Conservation (phyloP, 1,140 invertebrate species). For the Myzus persicae region DNA sequence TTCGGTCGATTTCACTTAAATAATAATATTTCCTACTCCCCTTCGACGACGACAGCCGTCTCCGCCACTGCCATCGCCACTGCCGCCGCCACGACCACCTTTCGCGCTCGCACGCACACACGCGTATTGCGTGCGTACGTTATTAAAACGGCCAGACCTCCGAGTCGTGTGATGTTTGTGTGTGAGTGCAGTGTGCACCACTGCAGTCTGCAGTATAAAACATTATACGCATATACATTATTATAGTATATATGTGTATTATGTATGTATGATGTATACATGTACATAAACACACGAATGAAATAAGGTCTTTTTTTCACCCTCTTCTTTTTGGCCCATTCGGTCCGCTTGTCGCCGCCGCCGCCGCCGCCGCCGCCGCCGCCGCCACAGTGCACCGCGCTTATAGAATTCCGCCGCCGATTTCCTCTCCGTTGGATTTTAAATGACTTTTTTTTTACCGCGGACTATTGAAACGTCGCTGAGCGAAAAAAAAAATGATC, state of each 20-base stretch:
- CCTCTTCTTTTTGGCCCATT: background rate
- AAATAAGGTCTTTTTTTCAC: constrained; percentile 26
- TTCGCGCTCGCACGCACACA: constrained; percentile 44
- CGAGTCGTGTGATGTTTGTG: constrained; percentile 24
- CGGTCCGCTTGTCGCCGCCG: background rate
- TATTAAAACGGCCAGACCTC: constrained; percentile 26
- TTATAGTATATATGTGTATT: background rate
- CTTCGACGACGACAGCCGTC: background rate
- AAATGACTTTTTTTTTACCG: constrained; percentile 55
- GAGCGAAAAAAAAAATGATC: constrained; percentile 50
- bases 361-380: background rate
- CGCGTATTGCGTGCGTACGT: constrained; percentile 34
- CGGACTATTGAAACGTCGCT: constrained; percentile 42
- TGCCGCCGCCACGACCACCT: background rate
- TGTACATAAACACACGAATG: constrained; percentile 29
- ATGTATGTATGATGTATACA: background rate
- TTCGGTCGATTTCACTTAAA: constrained; percentile 58
- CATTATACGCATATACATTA: background rate
- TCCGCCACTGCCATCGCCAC: background rate
- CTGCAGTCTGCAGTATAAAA: background rate
- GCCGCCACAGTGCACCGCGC: background rate
- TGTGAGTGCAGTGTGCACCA: background rate
- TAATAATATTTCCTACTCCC: constrained; percentile 54
- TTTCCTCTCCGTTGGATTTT: constrained; percentile 38
- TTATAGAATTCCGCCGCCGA: constrained; percentile 44